Percentiles rank a stretch among this genome's conserved stretches.
Evolutionary conservation across 2,113 vertebrate genomes (phyloP).

Genomic region (Eudyptes chrysolophus): DNA sequence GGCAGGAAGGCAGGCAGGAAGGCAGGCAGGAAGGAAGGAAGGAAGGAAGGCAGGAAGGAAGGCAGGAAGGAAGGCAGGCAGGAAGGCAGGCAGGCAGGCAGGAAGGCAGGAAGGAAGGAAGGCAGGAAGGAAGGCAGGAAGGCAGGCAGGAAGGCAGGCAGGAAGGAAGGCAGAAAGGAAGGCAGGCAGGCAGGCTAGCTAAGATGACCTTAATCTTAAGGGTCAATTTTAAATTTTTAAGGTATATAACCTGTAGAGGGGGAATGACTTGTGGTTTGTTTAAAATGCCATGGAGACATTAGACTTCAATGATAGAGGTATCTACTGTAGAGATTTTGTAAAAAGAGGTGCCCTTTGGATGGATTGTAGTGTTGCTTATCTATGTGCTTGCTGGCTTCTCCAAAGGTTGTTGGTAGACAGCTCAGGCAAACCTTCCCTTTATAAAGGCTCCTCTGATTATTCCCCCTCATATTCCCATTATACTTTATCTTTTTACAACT

Average conservation of each 20-base stretch:
- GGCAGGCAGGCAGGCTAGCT: not conserved
- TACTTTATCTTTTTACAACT: not conserved
- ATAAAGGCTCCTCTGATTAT: not conserved
- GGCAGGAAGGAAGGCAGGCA: no score
- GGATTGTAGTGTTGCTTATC: not conserved
- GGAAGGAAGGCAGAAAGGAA: no score
- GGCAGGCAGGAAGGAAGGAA: no score
- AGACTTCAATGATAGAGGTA: not conserved
- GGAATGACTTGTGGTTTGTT: not conserved
- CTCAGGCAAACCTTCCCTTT: not conserved
- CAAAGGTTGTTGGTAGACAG: not conserved
- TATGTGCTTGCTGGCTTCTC: not conserved
- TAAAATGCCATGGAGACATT: not conserved
- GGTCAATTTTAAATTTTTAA: not conserved
- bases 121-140: not conserved
- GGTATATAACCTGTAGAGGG: not conserved
- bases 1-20: not conserved
- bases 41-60: no score
- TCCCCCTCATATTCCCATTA: not conserved
- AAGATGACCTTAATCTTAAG: not conserved
- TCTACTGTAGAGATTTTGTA: not conserved
- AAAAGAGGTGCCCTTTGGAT: not conserved
- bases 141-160: not conserved
- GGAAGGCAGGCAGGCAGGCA: no score
- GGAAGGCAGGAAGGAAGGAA: no score